Percentiles rank a stretch among this genome's conserved stretches.
Evolutionary conservation across 1,140 invertebrate genomes (phyloP).

Genomic region (Callitettix versicolor): DNA sequence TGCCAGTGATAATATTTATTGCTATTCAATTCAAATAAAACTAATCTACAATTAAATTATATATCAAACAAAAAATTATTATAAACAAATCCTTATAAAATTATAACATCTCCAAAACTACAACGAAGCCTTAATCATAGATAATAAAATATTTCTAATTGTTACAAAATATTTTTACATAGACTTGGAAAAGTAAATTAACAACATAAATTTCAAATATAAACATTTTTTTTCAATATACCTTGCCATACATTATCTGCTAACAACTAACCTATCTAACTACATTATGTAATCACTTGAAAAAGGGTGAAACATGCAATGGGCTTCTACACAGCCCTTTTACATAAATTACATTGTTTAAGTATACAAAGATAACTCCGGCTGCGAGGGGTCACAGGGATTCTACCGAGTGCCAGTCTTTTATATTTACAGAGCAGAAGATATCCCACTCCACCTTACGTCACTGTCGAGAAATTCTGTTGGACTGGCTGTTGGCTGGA

Average conservation of each 20-base stretch:
- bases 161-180: constrained; percentile 16
- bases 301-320: constrained; percentile 18
- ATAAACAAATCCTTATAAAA: background rate
- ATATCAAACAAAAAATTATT: background rate
- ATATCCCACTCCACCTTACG: constrained; percentile 1
- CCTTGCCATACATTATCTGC: constrained; percentile 13
- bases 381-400: background rate
- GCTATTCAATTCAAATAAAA: background rate
- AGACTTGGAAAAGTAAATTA: constrained; percentile 16
- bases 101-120: constrained; percentile 8
- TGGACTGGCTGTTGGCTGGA: constrained; percentile 46
- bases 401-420: background rate
- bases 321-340: constrained; percentile 2
- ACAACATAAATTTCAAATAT: constrained; percentile 19
- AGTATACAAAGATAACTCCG: constrained; percentile 4
- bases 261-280: constrained; percentile 22
- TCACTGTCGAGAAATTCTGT: constrained; percentile 33
- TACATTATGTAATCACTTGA: constrained; percentile 19
- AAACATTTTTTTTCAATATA: constrained; percentile 13
- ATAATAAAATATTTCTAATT: constrained; percentile 14
- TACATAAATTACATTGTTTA: constrained; percentile 3
- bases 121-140: constrained; percentile 9
- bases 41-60: background rate
- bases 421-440: background rate
- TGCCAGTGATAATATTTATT: too few relatives aligned